Evolutionary conservation across 2,113 vertebrate genomes (phyloP), one percentile per base, ranked within the genome.

Genomic region (Lontra canadensis): DNA sequence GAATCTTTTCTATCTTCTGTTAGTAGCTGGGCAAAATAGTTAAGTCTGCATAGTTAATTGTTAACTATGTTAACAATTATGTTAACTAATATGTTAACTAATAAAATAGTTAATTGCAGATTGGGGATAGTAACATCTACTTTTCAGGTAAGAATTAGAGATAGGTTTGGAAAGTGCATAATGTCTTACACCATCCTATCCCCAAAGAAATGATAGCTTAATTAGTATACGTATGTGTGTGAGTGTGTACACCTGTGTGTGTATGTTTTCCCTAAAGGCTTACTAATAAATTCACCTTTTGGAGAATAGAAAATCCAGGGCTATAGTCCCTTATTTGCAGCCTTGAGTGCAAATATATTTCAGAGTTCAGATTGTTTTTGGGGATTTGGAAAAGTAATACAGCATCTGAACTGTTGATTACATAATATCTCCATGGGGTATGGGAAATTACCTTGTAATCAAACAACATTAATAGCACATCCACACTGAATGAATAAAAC

Each of bases 391-490:
- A 89, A 86, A n/a, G 12, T 25, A 76, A 39, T 78, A 59, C 6
- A 93, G 15, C 47, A 49, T 76, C 65, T n/a, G 14, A 90, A 73
- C n/a, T 88, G 2, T 55, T 21, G 17, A 47, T 92, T 80, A 55
- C 3, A 52, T 73, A 73, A n/a, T 49, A 91, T 31, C 11, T 36
- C 17, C 69, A 92, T 67, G 21, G 29, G 10, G 3, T 94, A 86
- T 93, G 57, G 59, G 29, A 86, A 6, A 82, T 6, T 91, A 29
- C 10, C 5, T 15, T 94, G 52, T 87, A 71, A 81, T 63, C 55
- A 96, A 85, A 76, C 25, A 94, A 94, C 10, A 42, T 74, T 90
- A 93, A 84, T 91, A 84, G 59, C 23, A 93, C 8, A 81, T 87
- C 80, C 8, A 86, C 15, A 83, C 13, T 59, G 91, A 49, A 61